phyloP scores from a whole-genome alignment of 2,888 invertebrate genomes.

The Anthrax anthrax region DNA sequence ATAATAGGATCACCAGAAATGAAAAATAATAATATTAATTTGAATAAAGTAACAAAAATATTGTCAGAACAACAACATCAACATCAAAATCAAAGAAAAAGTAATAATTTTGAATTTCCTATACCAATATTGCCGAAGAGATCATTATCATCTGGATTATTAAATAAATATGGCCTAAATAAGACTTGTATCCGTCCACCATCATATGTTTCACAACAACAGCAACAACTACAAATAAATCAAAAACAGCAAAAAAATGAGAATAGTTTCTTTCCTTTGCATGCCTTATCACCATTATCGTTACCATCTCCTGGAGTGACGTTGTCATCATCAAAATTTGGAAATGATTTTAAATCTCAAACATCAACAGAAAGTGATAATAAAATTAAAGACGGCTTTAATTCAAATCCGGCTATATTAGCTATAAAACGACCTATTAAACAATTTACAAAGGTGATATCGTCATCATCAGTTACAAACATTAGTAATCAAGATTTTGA shows the following conservation, averaged over 20 bases:
- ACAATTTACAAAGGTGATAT: not conserved
- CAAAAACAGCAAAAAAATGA: conserved; percentile 3
- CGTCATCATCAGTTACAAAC: not conserved
- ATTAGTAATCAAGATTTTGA: not conserved
- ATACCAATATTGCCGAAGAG: not conserved
- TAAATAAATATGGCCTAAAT: conserved; percentile 11
- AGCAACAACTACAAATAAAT: not conserved
- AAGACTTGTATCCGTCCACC: conserved; percentile 12
- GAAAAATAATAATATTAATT: too few species aligned
- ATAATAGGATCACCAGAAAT: not conserved
- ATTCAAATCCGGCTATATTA: not conserved
- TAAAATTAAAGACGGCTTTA: not conserved
- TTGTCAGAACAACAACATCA: not conserved
- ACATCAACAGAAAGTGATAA: not conserved
- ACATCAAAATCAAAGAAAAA: not conserved
- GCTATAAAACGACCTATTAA: not conserved
- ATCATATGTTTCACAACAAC: conserved; percentile 4
- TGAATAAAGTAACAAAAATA: too few species aligned
- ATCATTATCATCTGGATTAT: conserved; percentile 5
- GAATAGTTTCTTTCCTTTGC: conserved; percentile 5
- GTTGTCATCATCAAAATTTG: not conserved
- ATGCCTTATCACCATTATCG: conserved; percentile 7
- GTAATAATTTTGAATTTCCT: not conserved
- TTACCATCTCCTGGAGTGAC: conserved; percentile 2
- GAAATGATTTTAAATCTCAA: not conserved